These are phyloP conservation scores for Xiphorhynchus elegans DNA, from an alignment of 2,113 vertebrate genomes.

Conservation along the genomic window DNA sequence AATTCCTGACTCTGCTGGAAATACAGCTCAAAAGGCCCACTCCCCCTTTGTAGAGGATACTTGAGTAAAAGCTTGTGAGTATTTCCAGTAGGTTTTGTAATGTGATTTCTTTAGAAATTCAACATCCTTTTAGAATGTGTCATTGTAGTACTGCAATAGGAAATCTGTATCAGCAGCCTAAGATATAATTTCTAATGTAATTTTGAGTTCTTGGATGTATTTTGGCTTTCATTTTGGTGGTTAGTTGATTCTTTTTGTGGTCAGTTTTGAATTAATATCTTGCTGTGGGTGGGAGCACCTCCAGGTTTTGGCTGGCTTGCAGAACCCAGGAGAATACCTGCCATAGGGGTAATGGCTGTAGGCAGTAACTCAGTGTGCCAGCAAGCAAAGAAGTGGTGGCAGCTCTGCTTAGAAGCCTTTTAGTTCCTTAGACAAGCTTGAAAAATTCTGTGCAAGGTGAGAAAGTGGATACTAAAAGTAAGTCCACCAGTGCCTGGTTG, in stretches of 20 bases:
- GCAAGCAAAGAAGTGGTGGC: no score
- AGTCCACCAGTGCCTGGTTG: fast-evolving
- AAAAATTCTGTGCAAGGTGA: neutral
- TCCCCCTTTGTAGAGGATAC: neutral
- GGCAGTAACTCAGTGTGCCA: neutral
- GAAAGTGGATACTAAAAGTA: neutral
- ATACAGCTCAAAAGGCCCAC: neutral
- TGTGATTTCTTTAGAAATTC: neutral
- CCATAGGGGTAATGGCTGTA: fast-evolving
- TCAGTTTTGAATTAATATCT: neutral
- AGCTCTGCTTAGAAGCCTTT: neutral
- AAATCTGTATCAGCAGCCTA: neutral
- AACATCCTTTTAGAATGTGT: neutral
- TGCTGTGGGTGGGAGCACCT: neutral
- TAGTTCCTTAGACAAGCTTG: neutral
- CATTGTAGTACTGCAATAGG: neutral
- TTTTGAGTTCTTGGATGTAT: neutral
- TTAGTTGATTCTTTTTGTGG: neutral
- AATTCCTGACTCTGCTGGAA: neutral
- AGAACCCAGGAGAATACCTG: neutral
- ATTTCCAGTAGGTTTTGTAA: neutral
- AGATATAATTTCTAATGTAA: neutral
- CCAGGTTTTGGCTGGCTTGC: neutral
- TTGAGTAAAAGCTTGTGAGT: neutral
- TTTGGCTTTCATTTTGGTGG: neutral